Conservation (phyloP, 2,113 vertebrate species). For the Mormyrus iriodes region DNA sequence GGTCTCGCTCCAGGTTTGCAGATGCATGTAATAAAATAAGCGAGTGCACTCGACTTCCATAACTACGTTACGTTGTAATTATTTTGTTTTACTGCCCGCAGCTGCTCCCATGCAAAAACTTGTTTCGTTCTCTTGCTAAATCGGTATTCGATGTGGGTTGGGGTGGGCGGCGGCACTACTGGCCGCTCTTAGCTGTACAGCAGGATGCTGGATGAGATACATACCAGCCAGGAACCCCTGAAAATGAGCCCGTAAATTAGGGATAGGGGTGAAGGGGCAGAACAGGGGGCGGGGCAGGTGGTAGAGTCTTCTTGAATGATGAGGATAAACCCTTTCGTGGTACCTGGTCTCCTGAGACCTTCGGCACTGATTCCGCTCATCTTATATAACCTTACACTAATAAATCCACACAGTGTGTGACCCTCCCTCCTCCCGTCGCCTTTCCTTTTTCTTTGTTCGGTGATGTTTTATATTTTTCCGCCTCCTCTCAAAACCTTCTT, state of each 20-base stretch:
- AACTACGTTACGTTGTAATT: background rate
- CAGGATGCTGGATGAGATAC: background rate
- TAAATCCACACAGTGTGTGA: background rate
- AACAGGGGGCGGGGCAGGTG: background rate
- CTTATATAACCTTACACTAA: background rate
- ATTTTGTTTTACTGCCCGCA: slow-evolving; percentile 6
- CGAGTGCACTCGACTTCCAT: background rate
- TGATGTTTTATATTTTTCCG: background rate
- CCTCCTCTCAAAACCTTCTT: background rate
- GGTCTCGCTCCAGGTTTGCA: background rate
- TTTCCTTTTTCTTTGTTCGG: background rate
- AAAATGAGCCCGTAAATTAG: background rate
- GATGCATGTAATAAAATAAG: background rate
- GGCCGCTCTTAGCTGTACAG: background rate
- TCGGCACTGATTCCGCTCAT: background rate
- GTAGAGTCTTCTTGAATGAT: background rate
- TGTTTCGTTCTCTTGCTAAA: background rate
- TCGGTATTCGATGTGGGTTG: background rate
- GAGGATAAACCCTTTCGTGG: background rate
- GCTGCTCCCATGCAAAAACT: background rate
- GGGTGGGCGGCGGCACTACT: background rate
- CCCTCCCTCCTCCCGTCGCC: background rate
- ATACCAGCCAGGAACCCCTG: background rate
- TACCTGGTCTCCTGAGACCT: background rate
- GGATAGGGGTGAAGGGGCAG: too few relatives aligned